Base-by-base conservation (phyloP, 2,113 vertebrate species). In the Hiodon alosoides region DNA sequence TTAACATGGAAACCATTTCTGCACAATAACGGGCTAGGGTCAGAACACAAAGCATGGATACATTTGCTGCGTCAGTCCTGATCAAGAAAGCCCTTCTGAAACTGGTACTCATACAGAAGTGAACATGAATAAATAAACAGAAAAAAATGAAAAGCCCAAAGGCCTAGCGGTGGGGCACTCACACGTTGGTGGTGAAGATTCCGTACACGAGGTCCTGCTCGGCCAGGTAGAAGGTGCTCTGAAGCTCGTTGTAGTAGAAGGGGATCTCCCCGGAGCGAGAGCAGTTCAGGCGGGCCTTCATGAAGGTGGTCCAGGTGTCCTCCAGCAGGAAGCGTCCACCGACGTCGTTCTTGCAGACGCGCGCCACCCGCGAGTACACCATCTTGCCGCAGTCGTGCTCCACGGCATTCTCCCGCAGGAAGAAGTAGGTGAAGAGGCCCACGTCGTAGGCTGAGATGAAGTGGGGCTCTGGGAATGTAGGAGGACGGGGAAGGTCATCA, bases 291-390 rank as follows among this genome's bases (percentile, higher is more conserved):
- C 94, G 85, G 55, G 94, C 94, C 81, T 96, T 96, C 90, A 93
- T 95, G 82, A 95, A 96, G 0, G 94, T 96, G 52, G 94, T 96
- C 94, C 94, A 96, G 0, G 94, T 96, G 85, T 95, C 94, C 82
- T 96, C 94, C 81, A 96, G 91, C 82, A 96, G 83, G 86, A 96
- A 96, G 69, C 93, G 91, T 2, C 94, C 94, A 2, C 94, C 94
- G 0, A 94, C 88, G 53, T 96, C 94, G 2, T 94, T 95, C 89
- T 94, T 95, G 80, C 94, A 96, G 78, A 96, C 94, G 0, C 94
- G 90, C 9, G 93, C 94, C 86, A 96, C 94, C 0, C 94, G 90
- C 5, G 94, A 96, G 81, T 94, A 95, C 69, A 96, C 93, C 0
- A 92, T 94, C 80, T 93, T 93, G 6, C 94, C 94, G 51, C 94